phyloP scores from a whole-genome alignment of 2,797 vertebrate genomes.

The Falco biarmicus region DNA sequence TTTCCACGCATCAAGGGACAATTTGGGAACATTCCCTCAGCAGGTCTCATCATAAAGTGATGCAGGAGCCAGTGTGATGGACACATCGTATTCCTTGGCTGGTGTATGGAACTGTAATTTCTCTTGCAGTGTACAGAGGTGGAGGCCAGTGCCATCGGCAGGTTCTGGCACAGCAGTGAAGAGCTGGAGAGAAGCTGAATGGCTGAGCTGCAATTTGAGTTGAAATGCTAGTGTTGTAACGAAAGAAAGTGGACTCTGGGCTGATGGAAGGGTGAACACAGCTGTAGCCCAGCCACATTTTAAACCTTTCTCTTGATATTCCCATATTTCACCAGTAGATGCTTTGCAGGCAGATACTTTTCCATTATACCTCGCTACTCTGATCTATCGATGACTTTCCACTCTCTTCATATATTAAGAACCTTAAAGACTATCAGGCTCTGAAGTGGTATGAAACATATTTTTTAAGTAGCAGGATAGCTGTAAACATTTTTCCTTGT shows the following conservation, averaged over 20 bases:
- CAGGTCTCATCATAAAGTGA: neutral
- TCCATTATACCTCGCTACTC: neutral
- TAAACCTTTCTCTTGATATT: neutral
- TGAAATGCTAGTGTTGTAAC: neutral
- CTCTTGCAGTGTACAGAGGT: fast-evolving
- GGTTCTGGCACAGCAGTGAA: neutral
- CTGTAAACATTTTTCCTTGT: neutral
- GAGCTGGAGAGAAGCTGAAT: neutral
- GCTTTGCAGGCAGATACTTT: neutral
- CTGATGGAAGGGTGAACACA: neutral
- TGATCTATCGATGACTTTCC: neutral
- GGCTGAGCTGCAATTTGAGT: neutral
- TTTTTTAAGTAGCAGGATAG: neutral
- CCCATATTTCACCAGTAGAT: neutral
- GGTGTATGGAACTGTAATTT: neutral
- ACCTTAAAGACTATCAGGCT: neutral
- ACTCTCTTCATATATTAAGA: neutral
- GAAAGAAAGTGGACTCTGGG: neutral
- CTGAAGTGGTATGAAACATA: neutral
- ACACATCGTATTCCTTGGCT: neutral
- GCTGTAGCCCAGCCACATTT: neutral
- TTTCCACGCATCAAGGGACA: neutral
- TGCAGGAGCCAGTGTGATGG: neutral
- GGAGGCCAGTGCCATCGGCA: neutral
- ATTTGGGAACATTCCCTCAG: neutral